Percentiles rank a stretch among this genome's conserved stretches.
phyloP scores from a whole-genome alignment of 2,113 vertebrate species.

The Chamaea fasciata region DNA sequence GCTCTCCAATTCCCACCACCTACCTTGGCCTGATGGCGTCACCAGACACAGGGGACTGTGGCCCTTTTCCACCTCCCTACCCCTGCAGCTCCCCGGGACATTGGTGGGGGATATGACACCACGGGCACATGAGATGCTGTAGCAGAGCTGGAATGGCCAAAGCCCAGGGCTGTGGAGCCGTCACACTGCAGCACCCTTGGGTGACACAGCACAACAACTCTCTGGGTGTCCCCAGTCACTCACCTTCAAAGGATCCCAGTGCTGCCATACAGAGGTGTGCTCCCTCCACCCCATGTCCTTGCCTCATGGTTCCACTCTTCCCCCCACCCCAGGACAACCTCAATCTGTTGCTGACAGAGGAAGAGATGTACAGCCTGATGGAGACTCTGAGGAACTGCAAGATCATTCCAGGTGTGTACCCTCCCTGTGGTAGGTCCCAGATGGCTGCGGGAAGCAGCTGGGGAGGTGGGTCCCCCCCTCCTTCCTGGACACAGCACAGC shows the following conservation, averaged over 20 bases:
- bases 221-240: not conserved
- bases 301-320: not conserved
- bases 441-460: accelerated
- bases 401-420: constrained; percentile 85
- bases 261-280: accelerated
- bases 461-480: not conserved
- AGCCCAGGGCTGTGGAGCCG: accelerated
- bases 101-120: accelerated
- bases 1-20: not conserved
- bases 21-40: not conserved
- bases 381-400: constrained; percentile 89
- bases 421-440: accelerated
- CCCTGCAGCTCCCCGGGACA: not conserved
- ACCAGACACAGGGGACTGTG: not conserved
- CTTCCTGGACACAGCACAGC: not conserved
- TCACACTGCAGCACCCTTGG: not conserved
- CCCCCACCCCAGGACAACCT: constrained; percentile 84
- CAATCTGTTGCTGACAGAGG: constrained; percentile 92
- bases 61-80: not conserved
- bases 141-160: not conserved
- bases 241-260: accelerated
- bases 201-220: not conserved
- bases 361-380: constrained; percentile 94
- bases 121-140: not conserved
- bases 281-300: not conserved